phyloP scores from a whole-genome alignment of 1,140 invertebrate species.

The Eulimnadia texana region DNA sequence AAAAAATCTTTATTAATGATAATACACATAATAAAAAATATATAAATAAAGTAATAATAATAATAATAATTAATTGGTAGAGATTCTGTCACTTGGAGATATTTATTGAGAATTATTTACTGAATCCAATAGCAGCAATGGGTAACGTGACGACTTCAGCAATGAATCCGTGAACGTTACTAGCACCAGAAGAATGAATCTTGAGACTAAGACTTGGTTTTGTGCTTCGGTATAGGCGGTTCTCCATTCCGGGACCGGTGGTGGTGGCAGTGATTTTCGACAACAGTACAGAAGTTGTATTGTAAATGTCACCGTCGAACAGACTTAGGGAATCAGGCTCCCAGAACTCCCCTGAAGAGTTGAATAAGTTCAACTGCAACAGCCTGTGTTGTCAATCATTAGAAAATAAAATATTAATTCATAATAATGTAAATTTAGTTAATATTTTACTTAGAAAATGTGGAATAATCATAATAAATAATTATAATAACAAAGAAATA shows the following conservation, averaged over 20 bases:
- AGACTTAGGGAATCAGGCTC: conserved; percentile 69
- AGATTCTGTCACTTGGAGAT: background rate
- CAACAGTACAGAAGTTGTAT: conserved; percentile 40
- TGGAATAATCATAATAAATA: conserved; percentile 17
- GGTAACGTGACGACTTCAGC: conserved; percentile 92
- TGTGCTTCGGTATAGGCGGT: conserved; percentile 55
- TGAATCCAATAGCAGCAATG: conserved; percentile 72
- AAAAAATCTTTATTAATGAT: no score
- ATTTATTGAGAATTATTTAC: no score
- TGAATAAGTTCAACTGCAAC: conserved; percentile 85
- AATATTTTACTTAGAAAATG: background rate
- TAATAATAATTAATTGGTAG: conserved; percentile 10
- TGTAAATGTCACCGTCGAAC: conserved; percentile 87
- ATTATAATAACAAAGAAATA: background rate
- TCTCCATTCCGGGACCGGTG: conserved; percentile 25
- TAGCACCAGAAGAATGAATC: conserved; percentile 86
- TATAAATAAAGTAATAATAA: no score
- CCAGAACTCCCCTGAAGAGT: conserved; percentile 65
- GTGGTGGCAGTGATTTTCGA: conserved; percentile 12
- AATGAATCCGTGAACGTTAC: conserved; percentile 86
- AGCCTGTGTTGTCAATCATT: conserved; percentile 40
- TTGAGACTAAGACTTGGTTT: conserved; percentile 74
- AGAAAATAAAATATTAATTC: background rate
- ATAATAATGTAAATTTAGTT: background rate
- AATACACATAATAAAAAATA: no score